phyloP scores from a whole-genome alignment of 1,140 invertebrate species.

The Drosophila seguyi region DNA sequence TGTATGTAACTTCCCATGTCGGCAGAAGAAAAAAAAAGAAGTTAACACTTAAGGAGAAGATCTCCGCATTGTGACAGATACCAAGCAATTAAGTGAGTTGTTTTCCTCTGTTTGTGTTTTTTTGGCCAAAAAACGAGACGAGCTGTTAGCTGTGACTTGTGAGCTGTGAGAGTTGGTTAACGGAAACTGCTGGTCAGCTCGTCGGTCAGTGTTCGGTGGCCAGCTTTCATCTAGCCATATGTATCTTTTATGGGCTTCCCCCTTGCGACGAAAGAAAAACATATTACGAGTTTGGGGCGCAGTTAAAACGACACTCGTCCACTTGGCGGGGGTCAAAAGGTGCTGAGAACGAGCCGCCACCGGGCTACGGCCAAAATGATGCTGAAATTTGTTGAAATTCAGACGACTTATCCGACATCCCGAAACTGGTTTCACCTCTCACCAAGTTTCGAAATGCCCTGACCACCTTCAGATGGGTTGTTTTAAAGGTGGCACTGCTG shows the following conservation, averaged over 20 bases:
- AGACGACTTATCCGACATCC: slow-evolving; percentile 10
- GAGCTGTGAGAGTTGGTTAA: slow-evolving; percentile 17
- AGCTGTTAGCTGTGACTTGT: slow-evolving; percentile 12
- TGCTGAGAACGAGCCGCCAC: slow-evolving; percentile 75
- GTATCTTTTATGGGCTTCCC: slow-evolving; percentile 50
- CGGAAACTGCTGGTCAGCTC: slow-evolving; percentile 49
- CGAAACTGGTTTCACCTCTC: slow-evolving; percentile 46
- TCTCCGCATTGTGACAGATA: slow-evolving; percentile 42
- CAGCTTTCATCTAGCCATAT: slow-evolving; percentile 47
- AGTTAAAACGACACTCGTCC: slow-evolving; percentile 59
- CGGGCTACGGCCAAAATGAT: slow-evolving; percentile 48
- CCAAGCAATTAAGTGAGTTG: slow-evolving; percentile 32
- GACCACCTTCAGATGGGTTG: not conserved
- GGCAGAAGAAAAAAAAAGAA: not conserved
- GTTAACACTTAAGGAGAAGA: slow-evolving; percentile 18
- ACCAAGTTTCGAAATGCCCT: slow-evolving; percentile 12
- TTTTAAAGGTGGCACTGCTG: not conserved
- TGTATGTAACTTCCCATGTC: slow-evolving; percentile 37
- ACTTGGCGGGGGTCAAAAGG: slow-evolving; percentile 67
- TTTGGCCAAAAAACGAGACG: slow-evolving; percentile 22
- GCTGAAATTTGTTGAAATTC: slow-evolving; percentile 66
- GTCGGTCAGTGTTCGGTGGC: slow-evolving; percentile 27
- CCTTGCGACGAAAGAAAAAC: slow-evolving; percentile 19
- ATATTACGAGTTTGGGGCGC: slow-evolving; percentile 62
- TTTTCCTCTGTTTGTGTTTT: not conserved